phyloP scores from a whole-genome alignment of 2,113 vertebrate genomes.

The Caranx ignobilis region DNA sequence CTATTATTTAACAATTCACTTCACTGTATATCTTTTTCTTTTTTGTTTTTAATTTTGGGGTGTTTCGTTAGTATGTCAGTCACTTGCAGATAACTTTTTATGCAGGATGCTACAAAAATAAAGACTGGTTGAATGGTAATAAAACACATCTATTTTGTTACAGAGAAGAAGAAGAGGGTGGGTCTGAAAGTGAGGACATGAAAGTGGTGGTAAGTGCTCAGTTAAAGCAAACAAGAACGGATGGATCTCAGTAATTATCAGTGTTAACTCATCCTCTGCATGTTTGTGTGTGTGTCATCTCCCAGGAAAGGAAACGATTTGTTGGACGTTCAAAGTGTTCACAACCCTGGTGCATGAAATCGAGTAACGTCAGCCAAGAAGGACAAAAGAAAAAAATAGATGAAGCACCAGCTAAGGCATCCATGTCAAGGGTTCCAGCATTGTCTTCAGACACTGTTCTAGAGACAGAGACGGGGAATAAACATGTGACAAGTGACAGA shows the following conservation, averaged over 20 bases:
- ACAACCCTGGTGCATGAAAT: constrained; percentile 17
- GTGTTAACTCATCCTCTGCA: not conserved
- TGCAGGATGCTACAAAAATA: not conserved
- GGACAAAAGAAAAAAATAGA: rapidly evolving
- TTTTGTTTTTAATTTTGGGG: not conserved
- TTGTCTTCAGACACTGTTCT: not conserved
- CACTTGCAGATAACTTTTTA: not conserved
- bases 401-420: not conserved
- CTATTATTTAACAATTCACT: not conserved
- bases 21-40: not conserved
- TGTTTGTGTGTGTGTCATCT: constrained; percentile 1
- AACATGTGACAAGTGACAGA: not conserved
- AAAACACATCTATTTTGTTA: not conserved
- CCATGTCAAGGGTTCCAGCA: rapidly evolving
- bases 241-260: not conserved
- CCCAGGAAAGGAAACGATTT: constrained; percentile 63
- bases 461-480: not conserved
- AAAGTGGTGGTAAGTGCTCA: constrained; percentile 78
- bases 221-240: not conserved
- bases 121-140: not conserved
- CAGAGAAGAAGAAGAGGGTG: constrained; percentile 45
- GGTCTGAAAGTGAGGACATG: constrained; percentile 62
- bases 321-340: constrained; percentile 1
- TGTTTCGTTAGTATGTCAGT: not conserved
- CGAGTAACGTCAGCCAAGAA: not conserved